Evolutionary conservation across 2,797 vertebrate genomes (phyloP).

Genomic region (Tokudaia tokunoshimensis): DNA sequence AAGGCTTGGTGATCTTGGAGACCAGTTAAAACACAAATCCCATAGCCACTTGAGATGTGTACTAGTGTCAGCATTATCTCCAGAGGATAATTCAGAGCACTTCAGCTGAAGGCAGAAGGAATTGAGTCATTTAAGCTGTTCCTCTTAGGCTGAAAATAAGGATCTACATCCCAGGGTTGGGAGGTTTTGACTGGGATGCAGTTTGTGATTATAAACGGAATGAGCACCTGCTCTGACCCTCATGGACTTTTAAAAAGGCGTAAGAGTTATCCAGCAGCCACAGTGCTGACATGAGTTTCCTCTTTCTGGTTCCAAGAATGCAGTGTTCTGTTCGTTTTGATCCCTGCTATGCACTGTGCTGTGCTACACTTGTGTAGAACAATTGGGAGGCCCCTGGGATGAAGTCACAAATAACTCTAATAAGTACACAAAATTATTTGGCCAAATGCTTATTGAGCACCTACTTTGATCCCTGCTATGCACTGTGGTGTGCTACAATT

Average conservation of each 20-base stretch:
- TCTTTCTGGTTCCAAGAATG: conserved; percentile 34
- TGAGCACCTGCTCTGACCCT: conserved; percentile 27
- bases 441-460: conserved; percentile 2
- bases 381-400: conserved; percentile 22
- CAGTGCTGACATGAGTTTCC: conserved; percentile 45
- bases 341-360: neutral
- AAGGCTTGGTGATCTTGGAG: conserved; percentile 29
- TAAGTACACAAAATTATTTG: conserved; percentile 2
- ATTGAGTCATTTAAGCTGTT: conserved; percentile 23
- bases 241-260: conserved; percentile 35
- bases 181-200: conserved; percentile 29
- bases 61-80: neutral
- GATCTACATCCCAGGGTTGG: neutral
- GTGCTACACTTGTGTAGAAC: neutral
- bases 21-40: conserved; percentile 8
- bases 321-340: conserved; percentile 4
- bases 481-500: neutral
- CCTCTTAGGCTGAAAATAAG: conserved; percentile 38
- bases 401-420: neutral
- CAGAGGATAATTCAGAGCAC: neutral
- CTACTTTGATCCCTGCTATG: conserved; percentile 9
- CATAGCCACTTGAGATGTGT: conserved; percentile 13
- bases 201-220: neutral
- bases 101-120: conserved; percentile 24
- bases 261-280: conserved; percentile 44